Conservation (phyloP, 64 coral and sea anemone genomes). For the Astreopora myriophthalma region DNA sequence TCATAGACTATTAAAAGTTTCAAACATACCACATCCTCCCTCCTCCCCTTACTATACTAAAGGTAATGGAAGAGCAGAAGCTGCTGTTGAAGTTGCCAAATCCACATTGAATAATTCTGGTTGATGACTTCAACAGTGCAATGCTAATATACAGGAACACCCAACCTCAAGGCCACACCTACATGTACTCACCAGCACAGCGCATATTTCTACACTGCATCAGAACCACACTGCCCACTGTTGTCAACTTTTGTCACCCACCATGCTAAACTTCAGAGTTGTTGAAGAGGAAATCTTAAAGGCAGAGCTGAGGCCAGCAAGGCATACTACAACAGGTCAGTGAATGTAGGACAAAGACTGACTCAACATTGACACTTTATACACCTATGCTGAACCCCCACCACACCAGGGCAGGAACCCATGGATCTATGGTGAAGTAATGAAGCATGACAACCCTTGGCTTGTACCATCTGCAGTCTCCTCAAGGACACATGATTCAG, state of each 20-base stretch:
- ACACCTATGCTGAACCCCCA: slow-evolving; percentile 17
- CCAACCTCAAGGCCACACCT: slow-evolving; percentile 49
- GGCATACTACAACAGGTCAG: slow-evolving; percentile 10
- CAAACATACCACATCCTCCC: slow-evolving; percentile 43
- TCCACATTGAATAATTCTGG: too few relatives aligned
- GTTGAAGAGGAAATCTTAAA: background rate
- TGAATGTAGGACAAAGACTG: slow-evolving; percentile 33
- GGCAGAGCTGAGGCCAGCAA: slow-evolving; percentile 22
- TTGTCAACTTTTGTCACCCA: slow-evolving; percentile 25
- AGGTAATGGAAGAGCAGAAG: slow-evolving; percentile 65
- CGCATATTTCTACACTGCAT: slow-evolving; percentile 24
- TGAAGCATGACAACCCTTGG: background rate
- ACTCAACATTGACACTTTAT: slow-evolving; percentile 23
- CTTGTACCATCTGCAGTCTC: slow-evolving; percentile 11
- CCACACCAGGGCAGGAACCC: slow-evolving; percentile 39
- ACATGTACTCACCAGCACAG: slow-evolving; percentile 69
- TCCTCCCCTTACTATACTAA: slow-evolving; percentile 59
- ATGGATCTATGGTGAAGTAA: slow-evolving; percentile 69
- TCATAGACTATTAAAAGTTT: too few relatives aligned
- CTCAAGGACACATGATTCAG: background rate
- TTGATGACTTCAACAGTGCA: too few relatives aligned
- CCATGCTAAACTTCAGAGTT: background rate
- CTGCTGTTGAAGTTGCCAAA: slow-evolving; percentile 57
- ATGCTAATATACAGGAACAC: slow-evolving; percentile 51
- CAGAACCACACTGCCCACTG: slow-evolving; percentile 54